Base-by-base conservation (phyloP, 2,888 invertebrate genomes). In the Chloroclystis v-ata region DNA sequence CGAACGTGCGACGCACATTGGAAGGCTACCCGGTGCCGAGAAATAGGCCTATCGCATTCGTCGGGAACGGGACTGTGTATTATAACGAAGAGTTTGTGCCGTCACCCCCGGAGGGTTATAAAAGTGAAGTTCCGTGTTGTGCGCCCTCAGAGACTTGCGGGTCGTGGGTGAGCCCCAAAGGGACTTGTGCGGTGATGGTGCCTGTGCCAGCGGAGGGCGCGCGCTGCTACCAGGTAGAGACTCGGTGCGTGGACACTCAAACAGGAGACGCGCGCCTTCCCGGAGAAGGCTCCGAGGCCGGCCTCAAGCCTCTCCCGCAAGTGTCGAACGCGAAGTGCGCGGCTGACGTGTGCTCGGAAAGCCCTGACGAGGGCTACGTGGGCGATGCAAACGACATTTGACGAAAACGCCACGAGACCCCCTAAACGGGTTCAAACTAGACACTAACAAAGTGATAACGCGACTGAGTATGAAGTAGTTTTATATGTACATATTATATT, bases 321-420 rank as follows among this genome's bases (percentile, higher is more conserved):
- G 80, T 83, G 57, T 79, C 84, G 52, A 84, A 82, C 66, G 82
- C 80, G 64, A 89, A 87, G 68, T 82, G 82, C 66, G 88, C 82
- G 57, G 78, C 78, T 60, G 89, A 80, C 76, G 88, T 86, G 61
- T 90, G 81, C 63, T 93, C 94, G 11, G 95, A 95, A 67, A 95
- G 95, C 78, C 95, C 95, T 28, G 95, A 95, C 72, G 95, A 95
- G 78, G 95, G 95, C 11, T 95, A 95, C 76, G 95, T 94, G 43
- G 95, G 95, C 28, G 95, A 95, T 67, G 90, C 91, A 51, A 90
- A 91, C 65, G 93, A 92, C 69, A 92, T 92, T 82, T 92, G 92
- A 92, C 92, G 89, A 70, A 82, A 86, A 63, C 83, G 86, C 60
- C 80, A 69, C 69, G 83, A 86, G 64, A 77, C 72, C 70, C 75